These are phyloP conservation scores for Hyposoter didymator DNA, from an alignment of 2,888 invertebrate genomes.

Conservation along the genomic window DNA sequence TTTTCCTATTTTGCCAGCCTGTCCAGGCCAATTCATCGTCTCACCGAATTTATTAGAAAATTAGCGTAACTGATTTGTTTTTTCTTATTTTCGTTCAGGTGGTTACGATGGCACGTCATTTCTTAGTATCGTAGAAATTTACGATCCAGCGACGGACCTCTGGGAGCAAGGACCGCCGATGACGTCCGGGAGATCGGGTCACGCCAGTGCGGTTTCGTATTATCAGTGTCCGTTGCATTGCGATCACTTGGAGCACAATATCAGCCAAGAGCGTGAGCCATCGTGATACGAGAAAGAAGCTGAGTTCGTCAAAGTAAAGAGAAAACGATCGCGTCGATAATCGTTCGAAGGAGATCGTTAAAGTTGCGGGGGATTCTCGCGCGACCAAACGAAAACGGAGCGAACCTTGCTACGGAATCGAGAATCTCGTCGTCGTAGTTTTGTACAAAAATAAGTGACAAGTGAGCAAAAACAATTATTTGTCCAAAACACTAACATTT, in stretches of 20 bases:
- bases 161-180: conserved; percentile 93
- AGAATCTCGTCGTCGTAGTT: conserved; percentile 15
- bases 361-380: conserved; percentile 13
- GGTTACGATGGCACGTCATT: conserved; percentile 96
- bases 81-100: conserved; percentile 85
- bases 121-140: conserved; percentile 94
- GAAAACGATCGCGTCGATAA: conserved; percentile 61
- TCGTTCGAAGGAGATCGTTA: conserved; percentile 22
- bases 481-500: conserved; percentile 1
- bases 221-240: conserved; percentile 87
- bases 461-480: not conserved
- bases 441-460: conserved; percentile 13
- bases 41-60: not conserved
- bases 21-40: too few species aligned
- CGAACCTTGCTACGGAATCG: not conserved
- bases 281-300: conserved; percentile 71
- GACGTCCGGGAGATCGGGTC: conserved; percentile 95
- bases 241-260: conserved; percentile 79
- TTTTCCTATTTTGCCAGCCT: too few species aligned
- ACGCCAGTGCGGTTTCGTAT: conserved; percentile 95
- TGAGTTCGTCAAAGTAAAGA: conserved; percentile 49
- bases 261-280: conserved; percentile 70
- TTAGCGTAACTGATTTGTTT: conserved; percentile 24
- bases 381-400: conserved; percentile 4
- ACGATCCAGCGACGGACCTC: conserved; percentile 90